Conservation (phyloP, 2,113 vertebrate species). For the Clarias magur region DNA sequence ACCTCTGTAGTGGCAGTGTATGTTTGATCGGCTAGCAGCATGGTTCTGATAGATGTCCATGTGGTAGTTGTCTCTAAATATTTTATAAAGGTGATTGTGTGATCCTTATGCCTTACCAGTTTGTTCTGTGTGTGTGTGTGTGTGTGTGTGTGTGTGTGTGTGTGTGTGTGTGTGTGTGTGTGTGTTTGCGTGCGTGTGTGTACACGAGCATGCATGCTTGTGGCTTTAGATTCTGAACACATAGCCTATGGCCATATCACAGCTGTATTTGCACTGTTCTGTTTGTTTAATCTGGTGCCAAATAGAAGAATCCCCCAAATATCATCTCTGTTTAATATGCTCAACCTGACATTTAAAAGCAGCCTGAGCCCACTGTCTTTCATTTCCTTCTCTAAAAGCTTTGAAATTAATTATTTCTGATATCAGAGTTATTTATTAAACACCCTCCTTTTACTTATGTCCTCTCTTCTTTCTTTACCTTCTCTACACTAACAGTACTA, state of each 20-base stretch:
- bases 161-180: neutral
- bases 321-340: neutral
- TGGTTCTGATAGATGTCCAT: neutral
- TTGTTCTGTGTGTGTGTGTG: conserved; percentile 31
- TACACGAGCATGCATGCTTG: conserved; percentile 29
- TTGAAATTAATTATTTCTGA: neutral
- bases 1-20: neutral
- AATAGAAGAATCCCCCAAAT: neutral
- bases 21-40: too few relatives aligned
- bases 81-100: neutral
- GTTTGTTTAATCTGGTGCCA: neutral
- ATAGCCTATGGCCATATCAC: neutral
- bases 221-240: conserved; percentile 21
- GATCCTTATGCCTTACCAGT: conserved; percentile 40
- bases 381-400: neutral
- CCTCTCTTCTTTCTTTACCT: conserved; percentile 31
- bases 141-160: neutral
- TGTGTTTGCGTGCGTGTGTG: neutral
- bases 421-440: conserved; percentile 1
- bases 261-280: neutral
- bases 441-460: neutral
- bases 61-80: neutral
- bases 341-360: neutral
- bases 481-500: conserved; percentile 64
- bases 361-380: neutral